Evolutionary conservation across 2,113 vertebrate genomes (phyloP).

Genomic region (Polyodon spathula): DNA sequence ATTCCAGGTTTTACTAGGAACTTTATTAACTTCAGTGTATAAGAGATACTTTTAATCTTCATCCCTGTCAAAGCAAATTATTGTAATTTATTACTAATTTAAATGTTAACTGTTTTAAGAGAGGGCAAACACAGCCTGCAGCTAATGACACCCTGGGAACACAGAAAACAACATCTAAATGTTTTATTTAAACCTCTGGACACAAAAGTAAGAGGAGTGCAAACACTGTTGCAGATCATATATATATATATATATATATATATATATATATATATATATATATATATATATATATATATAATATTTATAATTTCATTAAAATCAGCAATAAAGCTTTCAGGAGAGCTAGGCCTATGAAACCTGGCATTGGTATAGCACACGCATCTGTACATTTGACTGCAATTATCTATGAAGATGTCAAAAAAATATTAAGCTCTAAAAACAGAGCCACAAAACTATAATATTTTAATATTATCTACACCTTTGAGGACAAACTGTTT

Average conservation of each 20-base stretch:
- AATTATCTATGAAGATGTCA: slow-evolving; percentile 19
- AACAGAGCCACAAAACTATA: background rate
- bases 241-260: too few relatives aligned
- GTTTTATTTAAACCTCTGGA: slow-evolving; percentile 37
- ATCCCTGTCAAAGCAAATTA: too few relatives aligned
- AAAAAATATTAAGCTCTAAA: slow-evolving; percentile 16
- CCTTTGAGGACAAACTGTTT: slow-evolving; percentile 4
- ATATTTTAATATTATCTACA: slow-evolving; percentile 9
- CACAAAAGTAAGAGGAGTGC: too few relatives aligned
- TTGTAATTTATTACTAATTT: too few relatives aligned
- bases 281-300: too few relatives aligned
- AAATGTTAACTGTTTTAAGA: too few relatives aligned
- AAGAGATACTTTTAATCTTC: too few relatives aligned
- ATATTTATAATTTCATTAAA: slow-evolving; percentile 51
- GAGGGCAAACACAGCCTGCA: slow-evolving; percentile 41
- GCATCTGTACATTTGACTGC: slow-evolving; percentile 27
- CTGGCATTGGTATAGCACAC: too few relatives aligned
- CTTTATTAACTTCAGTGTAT: too few relatives aligned
- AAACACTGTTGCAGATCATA: too few relatives aligned
- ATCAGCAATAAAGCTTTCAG: slow-evolving; percentile 37
- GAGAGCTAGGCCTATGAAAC: slow-evolving; percentile 27
- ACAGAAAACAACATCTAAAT: slow-evolving; percentile 35
- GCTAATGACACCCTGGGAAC: slow-evolving; percentile 18
- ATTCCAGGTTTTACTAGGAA: too few relatives aligned
- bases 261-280: too few relatives aligned